Conservation (phyloP, 2,797 vertebrate species). For the Coregonus ussuriensis region DNA sequence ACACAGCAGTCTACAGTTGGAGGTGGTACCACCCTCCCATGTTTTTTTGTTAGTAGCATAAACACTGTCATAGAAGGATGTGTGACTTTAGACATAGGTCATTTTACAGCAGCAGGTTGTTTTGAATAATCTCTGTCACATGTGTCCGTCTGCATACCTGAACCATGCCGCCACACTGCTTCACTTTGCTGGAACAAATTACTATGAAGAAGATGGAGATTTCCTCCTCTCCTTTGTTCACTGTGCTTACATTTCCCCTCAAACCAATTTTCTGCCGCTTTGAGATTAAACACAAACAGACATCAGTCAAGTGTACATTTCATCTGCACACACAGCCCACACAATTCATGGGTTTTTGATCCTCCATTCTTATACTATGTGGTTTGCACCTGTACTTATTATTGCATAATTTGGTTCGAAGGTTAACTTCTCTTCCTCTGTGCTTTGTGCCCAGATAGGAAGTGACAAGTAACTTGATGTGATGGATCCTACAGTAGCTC, state of each 20-base stretch:
- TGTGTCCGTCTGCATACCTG: constrained; percentile 33
- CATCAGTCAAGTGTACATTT: not conserved
- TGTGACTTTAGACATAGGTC: constrained; percentile 5
- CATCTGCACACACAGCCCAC: not conserved
- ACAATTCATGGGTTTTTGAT: not conserved
- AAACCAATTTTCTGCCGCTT: not conserved
- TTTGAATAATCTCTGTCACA: constrained; percentile 21
- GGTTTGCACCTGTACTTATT: not conserved
- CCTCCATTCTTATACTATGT: too few species aligned
- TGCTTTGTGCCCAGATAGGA: too few species aligned
- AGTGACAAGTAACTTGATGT: too few species aligned
- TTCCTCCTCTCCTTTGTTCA: constrained; percentile 11
- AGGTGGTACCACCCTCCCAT: not conserved
- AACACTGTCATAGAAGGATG: not conserved
- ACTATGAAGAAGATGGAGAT: constrained; percentile 28
- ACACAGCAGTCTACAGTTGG: not conserved
- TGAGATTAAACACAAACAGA: not conserved
- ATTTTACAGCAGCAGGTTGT: constrained; percentile 20
- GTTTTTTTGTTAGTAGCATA: constrained; percentile 19
- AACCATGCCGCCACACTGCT: constrained; percentile 23
- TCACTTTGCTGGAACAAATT: constrained; percentile 17
- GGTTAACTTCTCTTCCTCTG: too few species aligned
- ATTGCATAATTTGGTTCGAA: too few species aligned
- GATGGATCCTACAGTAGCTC: not conserved
- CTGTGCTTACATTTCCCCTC: not conserved